phyloP scores from a whole-genome alignment of 2,113 vertebrate genomes.

The Herpailurus yagouaroundi region DNA sequence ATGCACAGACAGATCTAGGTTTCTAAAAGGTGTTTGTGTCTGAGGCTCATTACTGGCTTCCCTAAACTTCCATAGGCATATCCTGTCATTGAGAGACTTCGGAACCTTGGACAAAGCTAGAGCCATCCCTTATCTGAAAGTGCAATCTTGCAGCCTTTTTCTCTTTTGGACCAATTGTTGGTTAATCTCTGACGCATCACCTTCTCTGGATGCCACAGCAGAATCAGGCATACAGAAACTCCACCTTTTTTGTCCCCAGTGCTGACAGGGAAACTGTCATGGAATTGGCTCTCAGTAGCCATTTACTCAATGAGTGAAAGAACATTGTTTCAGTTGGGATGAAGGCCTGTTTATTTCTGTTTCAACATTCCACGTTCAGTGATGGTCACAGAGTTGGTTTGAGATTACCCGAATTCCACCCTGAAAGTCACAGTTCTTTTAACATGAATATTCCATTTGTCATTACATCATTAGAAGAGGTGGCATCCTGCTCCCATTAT shows the following conservation, averaged over 20 bases:
- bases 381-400: not conserved
- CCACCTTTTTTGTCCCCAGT: not conserved
- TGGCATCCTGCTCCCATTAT: not conserved
- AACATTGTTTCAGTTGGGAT: not conserved
- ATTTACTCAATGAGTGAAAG: conserved; percentile 1
- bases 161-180: not conserved
- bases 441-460: not conserved
- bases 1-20: not conserved
- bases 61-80: not conserved
- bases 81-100: not conserved
- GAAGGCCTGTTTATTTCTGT: not conserved
- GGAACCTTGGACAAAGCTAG: not conserved
- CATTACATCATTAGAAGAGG: conserved; percentile 14
- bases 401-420: not conserved
- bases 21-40: conserved; percentile 12
- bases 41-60: not conserved
- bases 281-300: not conserved
- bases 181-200: not conserved
- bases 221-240: not conserved
- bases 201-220: not conserved
- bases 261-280: conserved; percentile 20
- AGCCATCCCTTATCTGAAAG: not conserved
- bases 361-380: not conserved
- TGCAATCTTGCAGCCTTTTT: not conserved
- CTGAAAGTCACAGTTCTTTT: conserved; percentile 32